A percentile compares a stretch with the other conserved stretches of the same genome.
phyloP scores from a whole-genome alignment of 2,113 vertebrate genomes.

The Diphyllodes magnificus region DNA sequence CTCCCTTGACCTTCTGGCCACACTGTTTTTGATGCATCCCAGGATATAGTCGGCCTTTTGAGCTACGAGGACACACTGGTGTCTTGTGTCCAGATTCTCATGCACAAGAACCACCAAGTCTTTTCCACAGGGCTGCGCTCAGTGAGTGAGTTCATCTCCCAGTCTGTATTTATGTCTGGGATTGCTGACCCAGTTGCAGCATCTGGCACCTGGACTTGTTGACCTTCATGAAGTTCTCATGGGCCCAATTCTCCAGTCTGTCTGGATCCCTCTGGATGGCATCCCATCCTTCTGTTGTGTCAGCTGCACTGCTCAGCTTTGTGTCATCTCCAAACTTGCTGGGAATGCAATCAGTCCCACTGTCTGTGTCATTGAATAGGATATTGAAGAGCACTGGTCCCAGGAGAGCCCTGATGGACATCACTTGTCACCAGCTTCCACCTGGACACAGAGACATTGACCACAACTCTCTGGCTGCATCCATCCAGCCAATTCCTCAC shows the following conservation, averaged over 20 bases:
- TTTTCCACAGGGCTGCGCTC: fast-evolving
- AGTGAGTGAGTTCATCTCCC: background rate
- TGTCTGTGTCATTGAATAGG: no score
- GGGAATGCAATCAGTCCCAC: background rate
- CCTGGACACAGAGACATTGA: background rate
- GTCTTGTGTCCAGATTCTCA: background rate
- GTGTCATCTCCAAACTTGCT: background rate
- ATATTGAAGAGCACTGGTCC: fast-evolving
- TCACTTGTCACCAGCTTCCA: background rate
- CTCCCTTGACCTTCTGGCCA: background rate
- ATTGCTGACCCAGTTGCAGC: background rate
- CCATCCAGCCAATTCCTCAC: background rate
- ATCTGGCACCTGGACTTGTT: background rate
- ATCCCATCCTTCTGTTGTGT: background rate
- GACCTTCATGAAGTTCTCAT: background rate
- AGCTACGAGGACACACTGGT: fast-evolving
- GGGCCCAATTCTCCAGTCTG: background rate
- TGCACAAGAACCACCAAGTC: background rate
- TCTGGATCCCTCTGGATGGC: background rate
- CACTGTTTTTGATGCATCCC: background rate
- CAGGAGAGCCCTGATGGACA: background rate
- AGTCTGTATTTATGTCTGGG: background rate
- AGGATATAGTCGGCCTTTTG: background rate
- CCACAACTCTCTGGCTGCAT: background rate
- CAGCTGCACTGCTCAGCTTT: background rate